phyloP scores from a whole-genome alignment of 2,888 invertebrate species.

The Rhamnusium bicolor region DNA sequence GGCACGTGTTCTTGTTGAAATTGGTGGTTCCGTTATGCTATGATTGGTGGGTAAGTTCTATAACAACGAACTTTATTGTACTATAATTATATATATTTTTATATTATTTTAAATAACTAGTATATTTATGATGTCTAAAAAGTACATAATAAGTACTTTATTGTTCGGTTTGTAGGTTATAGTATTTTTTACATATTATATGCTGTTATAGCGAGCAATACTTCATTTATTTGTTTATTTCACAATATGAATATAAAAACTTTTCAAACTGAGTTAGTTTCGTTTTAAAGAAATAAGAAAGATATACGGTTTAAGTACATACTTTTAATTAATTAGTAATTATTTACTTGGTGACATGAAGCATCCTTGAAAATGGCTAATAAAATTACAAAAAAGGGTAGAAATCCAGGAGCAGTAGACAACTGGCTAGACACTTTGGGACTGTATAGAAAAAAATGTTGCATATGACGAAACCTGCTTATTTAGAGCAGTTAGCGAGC shows the following conservation, averaged over 20 bases:
- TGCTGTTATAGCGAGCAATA: background rate
- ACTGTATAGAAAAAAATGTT: conserved; percentile 88
- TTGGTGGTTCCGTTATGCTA: too few relatives aligned
- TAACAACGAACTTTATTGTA: background rate
- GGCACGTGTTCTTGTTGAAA: background rate
- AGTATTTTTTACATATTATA: background rate
- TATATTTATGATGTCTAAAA: background rate
- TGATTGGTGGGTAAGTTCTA: background rate
- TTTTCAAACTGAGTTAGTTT: background rate
- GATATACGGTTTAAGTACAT: background rate
- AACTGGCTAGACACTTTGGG: conserved; percentile 86
- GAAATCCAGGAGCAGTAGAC: conserved; percentile 73
- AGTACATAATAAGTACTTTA: background rate
- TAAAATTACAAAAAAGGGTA: conserved; percentile 62
- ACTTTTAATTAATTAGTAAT: background rate
- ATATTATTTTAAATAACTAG: background rate
- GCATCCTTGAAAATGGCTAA: background rate
- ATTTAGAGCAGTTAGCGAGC: conserved; percentile 91
- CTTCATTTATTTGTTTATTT: background rate
- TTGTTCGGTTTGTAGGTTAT: background rate
- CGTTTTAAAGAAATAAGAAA: background rate
- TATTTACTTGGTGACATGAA: background rate
- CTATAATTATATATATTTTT: background rate
- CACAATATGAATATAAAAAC: too few relatives aligned
- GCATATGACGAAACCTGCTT: conserved; percentile 92